Percentiles rank a stretch among this genome's conserved stretches.
Evolutionary conservation across 2,797 vertebrate genomes (phyloP).

Genomic region (Molothrus aeneus): DNA sequence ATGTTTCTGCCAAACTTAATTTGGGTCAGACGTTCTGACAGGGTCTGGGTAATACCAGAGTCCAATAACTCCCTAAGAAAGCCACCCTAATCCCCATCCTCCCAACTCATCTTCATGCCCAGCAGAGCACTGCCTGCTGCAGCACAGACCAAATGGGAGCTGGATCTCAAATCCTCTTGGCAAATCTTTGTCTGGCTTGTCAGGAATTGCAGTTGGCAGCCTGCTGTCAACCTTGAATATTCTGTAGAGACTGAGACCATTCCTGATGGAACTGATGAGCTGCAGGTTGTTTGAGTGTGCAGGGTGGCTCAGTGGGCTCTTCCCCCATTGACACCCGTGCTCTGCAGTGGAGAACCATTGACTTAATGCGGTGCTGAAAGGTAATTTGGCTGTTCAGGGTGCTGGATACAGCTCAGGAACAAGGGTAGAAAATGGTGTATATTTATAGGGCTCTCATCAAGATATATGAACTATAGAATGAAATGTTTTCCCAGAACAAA

Average conservation of each 20-base stretch:
- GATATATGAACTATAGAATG: neutral
- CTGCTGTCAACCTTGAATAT: neutral
- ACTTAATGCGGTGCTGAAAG: neutral
- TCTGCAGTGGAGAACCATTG: neutral
- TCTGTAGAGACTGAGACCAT: neutral
- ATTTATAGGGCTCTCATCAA: neutral
- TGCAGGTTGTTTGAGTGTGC: neutral
- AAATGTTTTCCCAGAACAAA: neutral
- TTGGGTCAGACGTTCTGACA: neutral
- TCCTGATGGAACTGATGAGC: neutral
- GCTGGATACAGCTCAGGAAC: neutral
- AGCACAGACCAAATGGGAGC: fast-evolving
- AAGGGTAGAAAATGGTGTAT: neutral
- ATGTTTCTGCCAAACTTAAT: neutral
- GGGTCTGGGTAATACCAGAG: neutral
- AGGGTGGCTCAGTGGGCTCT: neutral
- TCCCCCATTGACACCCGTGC: neutral
- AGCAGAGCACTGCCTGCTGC: neutral
- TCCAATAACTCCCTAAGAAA: neutral
- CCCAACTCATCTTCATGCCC: fast-evolving
- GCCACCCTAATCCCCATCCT: neutral
- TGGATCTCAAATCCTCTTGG: neutral
- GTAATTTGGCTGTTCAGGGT: neutral
- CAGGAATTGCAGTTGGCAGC: neutral
- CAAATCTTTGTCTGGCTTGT: neutral